These are phyloP conservation scores for Wasmannia auropunctata DNA, from an alignment of 1,140 invertebrate species.

Conservation along the genomic window DNA sequence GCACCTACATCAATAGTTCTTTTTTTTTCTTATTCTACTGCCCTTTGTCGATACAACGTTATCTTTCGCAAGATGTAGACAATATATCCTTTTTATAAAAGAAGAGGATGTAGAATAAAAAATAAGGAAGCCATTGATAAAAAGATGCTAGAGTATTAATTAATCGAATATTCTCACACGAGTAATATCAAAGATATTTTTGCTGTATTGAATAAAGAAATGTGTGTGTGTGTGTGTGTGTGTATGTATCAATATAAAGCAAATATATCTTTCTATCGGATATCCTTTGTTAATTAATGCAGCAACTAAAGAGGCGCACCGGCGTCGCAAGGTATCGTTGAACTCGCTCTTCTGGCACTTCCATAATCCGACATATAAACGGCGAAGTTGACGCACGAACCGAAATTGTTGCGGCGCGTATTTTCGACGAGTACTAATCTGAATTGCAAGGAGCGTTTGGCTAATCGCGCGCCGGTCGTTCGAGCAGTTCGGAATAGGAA, in stretches of 20 bases:
- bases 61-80: not conserved
- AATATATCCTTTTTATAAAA: not conserved
- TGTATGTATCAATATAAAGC: not conserved
- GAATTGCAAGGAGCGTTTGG: conserved; percentile 64
- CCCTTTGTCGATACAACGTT: not conserved
- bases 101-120: not conserved
- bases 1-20: conserved; percentile 12
- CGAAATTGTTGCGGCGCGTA: conserved; percentile 30
- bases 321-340: not conserved
- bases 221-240: not conserved
- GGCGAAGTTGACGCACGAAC: conserved; percentile 6
- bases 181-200: not conserved
- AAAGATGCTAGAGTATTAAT: not conserved
- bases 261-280: not conserved
- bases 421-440: conserved; percentile 34
- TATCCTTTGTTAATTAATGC: not conserved
- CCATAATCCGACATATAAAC: not conserved
- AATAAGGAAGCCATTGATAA: not conserved
- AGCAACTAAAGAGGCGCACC: not conserved
- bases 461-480: conserved; percentile 68
- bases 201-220: not conserved
- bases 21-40: not conserved
- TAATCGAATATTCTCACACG: not conserved
- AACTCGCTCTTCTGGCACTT: not conserved
- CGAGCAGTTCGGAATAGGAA: conserved; percentile 66